phyloP scores from a whole-genome alignment of 2,888 invertebrate species.

The Villa cingulata region DNA sequence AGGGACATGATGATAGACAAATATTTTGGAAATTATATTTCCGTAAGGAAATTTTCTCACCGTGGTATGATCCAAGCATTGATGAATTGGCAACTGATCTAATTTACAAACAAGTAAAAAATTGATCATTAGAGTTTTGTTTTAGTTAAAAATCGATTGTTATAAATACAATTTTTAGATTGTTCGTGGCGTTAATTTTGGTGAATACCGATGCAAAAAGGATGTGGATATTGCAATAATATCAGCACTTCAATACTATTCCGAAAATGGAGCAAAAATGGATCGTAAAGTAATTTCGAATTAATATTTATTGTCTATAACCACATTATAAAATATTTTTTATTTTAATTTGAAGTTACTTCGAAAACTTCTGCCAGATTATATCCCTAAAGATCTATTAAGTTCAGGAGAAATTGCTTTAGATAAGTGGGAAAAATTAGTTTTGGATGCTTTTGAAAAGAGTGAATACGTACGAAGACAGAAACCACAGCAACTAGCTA shows the following conservation, averaged over 20 bases:
- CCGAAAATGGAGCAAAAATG: conserved; percentile 60
- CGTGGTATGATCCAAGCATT: conserved; percentile 78
- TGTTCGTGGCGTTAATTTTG: conserved; percentile 75
- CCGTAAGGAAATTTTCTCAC: conserved; percentile 78
- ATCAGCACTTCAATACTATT: conserved; percentile 80
- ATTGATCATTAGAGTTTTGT: neutral
- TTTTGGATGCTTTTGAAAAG: conserved; percentile 55
- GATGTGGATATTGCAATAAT: conserved; percentile 80
- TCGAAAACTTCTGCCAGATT: conserved; percentile 20
- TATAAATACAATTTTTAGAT: conserved; percentile 28
- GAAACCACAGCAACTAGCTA: conserved; percentile 53
- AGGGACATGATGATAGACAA: conserved; percentile 67
- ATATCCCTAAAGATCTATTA: conserved; percentile 27
- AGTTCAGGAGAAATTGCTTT: conserved; percentile 47
- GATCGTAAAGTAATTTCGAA: conserved; percentile 45
- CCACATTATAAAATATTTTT: neutral
- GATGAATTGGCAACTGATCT: conserved; percentile 75
- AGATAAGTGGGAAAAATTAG: conserved; percentile 57
- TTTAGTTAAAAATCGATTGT: neutral
- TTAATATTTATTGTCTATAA: neutral
- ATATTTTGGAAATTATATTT: conserved; percentile 82
- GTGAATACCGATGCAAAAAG: conserved; percentile 74
- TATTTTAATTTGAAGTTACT: conserved; percentile 17
- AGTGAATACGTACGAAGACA: conserved; percentile 57
- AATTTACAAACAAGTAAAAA: conserved; percentile 62